A percentile compares a stretch with the other conserved stretches of the same genome.
These are phyloP conservation scores for Bombus superbus DNA, from an alignment of 1,140 invertebrate genomes.

Conservation along the genomic window DNA sequence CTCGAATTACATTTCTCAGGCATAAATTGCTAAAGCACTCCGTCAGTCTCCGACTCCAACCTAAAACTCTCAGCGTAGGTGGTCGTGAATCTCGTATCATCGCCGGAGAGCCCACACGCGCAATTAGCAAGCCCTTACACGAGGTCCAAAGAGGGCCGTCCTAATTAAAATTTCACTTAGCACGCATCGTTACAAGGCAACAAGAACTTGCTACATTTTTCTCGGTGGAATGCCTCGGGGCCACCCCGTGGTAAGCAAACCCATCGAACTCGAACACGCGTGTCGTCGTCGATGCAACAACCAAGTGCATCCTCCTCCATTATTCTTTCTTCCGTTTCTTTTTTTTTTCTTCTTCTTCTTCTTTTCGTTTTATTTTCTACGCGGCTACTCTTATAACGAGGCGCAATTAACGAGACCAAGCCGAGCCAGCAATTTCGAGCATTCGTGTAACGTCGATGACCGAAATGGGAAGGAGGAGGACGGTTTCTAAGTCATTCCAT, in stretches of 20 bases:
- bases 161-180: slow-evolving; percentile 35
- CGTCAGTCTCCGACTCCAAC: background rate
- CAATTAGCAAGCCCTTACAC: slow-evolving; percentile 26
- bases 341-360: background rate
- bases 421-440: slow-evolving; percentile 62
- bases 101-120: background rate
- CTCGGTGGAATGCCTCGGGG: background rate
- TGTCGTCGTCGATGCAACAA: background rate
- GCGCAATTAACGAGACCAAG: slow-evolving; percentile 66
- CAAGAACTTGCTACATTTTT: slow-evolving; percentile 13
- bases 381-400: slow-evolving; percentile 66
- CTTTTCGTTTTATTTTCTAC: slow-evolving; percentile 14
- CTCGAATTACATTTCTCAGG: too few species aligned
- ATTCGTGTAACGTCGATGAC: slow-evolving; percentile 58
- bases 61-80: background rate
- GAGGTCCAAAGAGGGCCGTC: background rate
- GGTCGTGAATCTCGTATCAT: background rate
- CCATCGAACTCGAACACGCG: slow-evolving; percentile 9
- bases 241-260: background rate
- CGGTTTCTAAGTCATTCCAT: slow-evolving; percentile 59
- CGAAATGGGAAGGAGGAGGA: background rate
- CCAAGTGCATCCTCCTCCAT: background rate
- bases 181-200: slow-evolving; percentile 12
- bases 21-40: background rate
- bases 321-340: background rate